A percentile compares a stretch with the other conserved stretches of the same genome.
Evolutionary conservation across 2,797 vertebrate species (phyloP).

Genomic region (Thunnus albacares): DNA sequence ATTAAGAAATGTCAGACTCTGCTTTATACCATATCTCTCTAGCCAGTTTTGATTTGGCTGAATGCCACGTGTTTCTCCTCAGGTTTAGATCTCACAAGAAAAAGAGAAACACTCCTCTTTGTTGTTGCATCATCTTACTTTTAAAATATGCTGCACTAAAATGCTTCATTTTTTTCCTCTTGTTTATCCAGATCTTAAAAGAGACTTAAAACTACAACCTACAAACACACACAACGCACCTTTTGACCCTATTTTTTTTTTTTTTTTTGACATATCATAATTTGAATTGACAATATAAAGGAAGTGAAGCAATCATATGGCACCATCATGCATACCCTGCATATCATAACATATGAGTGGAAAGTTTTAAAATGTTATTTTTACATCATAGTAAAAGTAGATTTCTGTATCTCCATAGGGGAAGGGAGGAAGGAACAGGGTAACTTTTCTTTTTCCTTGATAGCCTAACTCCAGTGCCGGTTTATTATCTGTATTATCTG

Average conservation of each 20-base stretch:
- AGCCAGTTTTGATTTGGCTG: constrained; percentile 62
- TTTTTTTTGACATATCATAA: neutral
- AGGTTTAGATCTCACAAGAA: constrained; percentile 36
- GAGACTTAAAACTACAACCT: neutral
- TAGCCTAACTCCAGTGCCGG: neutral
- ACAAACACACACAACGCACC: neutral
- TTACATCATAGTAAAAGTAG: constrained; percentile 1
- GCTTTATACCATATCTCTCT: constrained; percentile 61
- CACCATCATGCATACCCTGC: neutral
- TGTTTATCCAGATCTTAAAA: neutral
- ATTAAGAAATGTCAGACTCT: constrained; percentile 68
- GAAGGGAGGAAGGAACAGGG: neutral
- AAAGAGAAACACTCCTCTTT: constrained; percentile 38
- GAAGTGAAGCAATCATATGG: neutral
- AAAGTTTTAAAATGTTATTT: constrained; percentile 1
- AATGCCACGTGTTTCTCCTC: constrained; percentile 51
- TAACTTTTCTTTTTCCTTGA: neutral
- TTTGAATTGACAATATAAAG: neutral
- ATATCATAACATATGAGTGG: constrained; percentile 16
- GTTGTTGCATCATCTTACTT: constrained; percentile 35
- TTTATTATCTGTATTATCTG: constrained; percentile 28
- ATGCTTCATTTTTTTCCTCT: neutral
- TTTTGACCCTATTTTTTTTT: neutral
- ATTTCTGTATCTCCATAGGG: neutral
- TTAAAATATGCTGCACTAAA: neutral